Evolutionary conservation across 2,113 vertebrate species (phyloP).

Genomic region (Barbus barbus): DNA sequence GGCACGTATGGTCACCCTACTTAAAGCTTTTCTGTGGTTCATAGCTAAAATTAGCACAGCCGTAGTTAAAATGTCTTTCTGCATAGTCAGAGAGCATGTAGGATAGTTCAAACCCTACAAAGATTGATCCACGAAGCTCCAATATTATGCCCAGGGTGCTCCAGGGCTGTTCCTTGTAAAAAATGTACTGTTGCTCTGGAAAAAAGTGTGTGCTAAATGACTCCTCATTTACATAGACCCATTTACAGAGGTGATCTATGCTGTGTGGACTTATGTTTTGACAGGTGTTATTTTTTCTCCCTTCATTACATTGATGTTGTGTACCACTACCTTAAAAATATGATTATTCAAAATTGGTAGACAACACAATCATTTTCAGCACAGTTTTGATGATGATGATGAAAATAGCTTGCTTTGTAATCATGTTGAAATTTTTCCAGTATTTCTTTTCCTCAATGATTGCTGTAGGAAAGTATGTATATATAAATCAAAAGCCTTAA

Average conservation of each 20-base stretch:
- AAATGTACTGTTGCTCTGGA: no score
- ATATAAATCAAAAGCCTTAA: neutral
- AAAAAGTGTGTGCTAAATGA: no score
- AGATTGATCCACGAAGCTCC: neutral
- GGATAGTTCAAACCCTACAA: neutral
- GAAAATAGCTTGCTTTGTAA: neutral
- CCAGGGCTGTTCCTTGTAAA: neutral
- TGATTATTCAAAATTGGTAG: neutral
- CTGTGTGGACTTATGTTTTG: neutral
- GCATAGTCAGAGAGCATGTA: no score
- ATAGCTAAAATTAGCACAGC: neutral
- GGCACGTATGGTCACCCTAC: no score
- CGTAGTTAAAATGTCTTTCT: neutral
- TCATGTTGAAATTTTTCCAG: neutral
- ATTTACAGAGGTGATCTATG: neutral
- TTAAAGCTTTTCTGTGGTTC: neutral
- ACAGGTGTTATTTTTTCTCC: neutral
- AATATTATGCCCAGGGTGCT: neutral
- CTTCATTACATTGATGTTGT: neutral
- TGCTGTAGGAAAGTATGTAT: neutral
- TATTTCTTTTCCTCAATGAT: neutral
- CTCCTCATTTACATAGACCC: slow-evolving; percentile 6
- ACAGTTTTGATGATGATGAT: neutral
- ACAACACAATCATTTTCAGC: neutral
- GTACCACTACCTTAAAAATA: neutral